Percentiles rank a stretch among this genome's conserved stretches.
phyloP scores from a whole-genome alignment of 2,113 vertebrate genomes.

The Erythrocebus patas region DNA sequence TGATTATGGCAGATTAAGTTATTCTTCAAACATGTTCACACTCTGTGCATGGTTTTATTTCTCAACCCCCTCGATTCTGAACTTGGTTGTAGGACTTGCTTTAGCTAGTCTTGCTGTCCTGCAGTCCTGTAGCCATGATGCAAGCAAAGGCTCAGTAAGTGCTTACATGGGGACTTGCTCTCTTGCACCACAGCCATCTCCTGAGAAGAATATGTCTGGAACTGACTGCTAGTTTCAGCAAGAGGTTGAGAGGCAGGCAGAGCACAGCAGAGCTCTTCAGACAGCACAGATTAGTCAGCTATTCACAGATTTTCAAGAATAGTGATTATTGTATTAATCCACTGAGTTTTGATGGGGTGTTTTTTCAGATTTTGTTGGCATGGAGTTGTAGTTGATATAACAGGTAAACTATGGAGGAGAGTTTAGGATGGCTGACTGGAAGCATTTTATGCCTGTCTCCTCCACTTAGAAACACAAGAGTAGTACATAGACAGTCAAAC shows the following conservation, averaged over 20 bases:
- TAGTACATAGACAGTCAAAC: background rate
- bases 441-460: background rate
- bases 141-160: background rate
- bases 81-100: background rate
- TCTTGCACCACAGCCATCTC: background rate
- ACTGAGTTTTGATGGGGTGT: background rate
- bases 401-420: background rate
- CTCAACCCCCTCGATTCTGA: background rate
- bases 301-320: background rate
- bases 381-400: background rate
- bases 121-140: background rate
- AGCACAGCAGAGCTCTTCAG: background rate
- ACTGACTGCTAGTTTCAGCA: background rate
- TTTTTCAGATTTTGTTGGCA: background rate
- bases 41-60: background rate
- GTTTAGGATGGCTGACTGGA: background rate
- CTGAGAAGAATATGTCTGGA: background rate
- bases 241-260: background rate
- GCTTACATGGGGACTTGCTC: background rate
- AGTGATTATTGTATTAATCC: background rate
- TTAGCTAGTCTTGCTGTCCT: background rate
- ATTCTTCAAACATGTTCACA: background rate
- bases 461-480: background rate
- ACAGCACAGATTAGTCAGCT: background rate
- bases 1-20: background rate